Base-by-base conservation (phyloP, 1,140 invertebrate species). In the Lithobius niger region DNA sequence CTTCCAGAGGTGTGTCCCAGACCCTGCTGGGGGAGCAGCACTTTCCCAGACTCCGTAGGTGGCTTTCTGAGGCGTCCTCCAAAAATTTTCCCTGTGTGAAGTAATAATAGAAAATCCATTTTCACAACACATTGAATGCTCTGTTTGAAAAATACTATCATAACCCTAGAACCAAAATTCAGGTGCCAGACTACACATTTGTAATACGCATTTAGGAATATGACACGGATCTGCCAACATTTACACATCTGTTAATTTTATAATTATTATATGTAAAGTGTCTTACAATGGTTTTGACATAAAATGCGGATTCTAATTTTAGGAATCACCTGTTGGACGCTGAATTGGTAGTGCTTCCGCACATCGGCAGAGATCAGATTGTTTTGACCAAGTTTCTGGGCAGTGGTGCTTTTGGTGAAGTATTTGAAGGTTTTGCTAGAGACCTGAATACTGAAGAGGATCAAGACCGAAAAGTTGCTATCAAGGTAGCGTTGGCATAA, bases 371-470 rank as follows among this genome's bases (percentile, higher is more conserved):
- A 52, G 83, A 84, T 43, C 79, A 83, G 64, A 84, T 97, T 40
- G 85, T 81, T 0, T 67, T 92, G 1, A 83, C 80, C 0, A 89
- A 91, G 67, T 91, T 93, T 65, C 71, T 97, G 36, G 94, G 93
- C 0, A 90, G 86, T 57, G 95, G 94, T 1, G 91, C 91, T n/a
- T 97, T 97, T 67, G 94, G 93, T 2, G 91, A 96, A 72, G 94
- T 97, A 1, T 95, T 86, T 67, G 88, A 95, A 74, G 94, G 92
- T 0, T 77, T 82, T 40, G 81, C 86, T 0, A 79, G 79, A 60
- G 76, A 80, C 58, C 68, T 86, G 24, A 66, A 65, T 21, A 61
- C 65, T 24, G 59, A 57, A 49, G 60, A 62, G 10, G 77, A 66
- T 54, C 61, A 71, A 3, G 76, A 79, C 22, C 79, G 79, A 10